Evolutionary conservation across 2,113 vertebrate species (phyloP).

Genomic region (Tragulus kanchil): DNA sequence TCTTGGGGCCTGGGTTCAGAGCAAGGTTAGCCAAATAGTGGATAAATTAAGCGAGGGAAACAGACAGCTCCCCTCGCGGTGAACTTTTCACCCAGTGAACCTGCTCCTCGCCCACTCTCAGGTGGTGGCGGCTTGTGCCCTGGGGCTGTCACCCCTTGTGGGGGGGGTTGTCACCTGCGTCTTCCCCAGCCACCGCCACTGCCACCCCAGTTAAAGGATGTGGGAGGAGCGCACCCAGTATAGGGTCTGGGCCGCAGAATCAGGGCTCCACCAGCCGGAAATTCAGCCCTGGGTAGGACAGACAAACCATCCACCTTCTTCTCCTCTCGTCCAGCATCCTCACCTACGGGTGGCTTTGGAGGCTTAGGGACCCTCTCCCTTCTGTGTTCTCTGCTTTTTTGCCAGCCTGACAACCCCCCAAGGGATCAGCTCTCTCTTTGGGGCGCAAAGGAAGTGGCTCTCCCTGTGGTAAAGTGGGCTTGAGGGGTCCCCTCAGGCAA

Average conservation of each 20-base stretch:
- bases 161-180: constrained; percentile 60
- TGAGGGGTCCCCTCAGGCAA: neutral
- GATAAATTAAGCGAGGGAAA: constrained; percentile 94
- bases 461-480: too few species aligned
- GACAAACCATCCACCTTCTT: neutral
- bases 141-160: constrained; percentile 51
- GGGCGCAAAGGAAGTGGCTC: neutral
- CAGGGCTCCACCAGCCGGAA: neutral
- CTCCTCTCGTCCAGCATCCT: rapidly evolving
- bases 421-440: neutral
- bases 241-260: neutral
- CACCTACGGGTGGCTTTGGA: neutral
- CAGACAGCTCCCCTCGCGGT: constrained; percentile 91
- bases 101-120: constrained; percentile 87
- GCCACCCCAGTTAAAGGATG: neutral
- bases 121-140: constrained; percentile 68
- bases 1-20: constrained; percentile 95
- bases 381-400: neutral
- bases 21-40: constrained; percentile 98
- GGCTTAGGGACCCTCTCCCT: neutral
- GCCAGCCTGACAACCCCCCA: neutral
- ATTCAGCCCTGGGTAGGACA: neutral
- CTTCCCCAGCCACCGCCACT: neutral
- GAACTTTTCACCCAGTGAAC: constrained; percentile 93
- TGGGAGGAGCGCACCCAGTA: rapidly evolving